Conservation (phyloP, 2,888 invertebrate species). For the Cyaniris semiargus region DNA sequence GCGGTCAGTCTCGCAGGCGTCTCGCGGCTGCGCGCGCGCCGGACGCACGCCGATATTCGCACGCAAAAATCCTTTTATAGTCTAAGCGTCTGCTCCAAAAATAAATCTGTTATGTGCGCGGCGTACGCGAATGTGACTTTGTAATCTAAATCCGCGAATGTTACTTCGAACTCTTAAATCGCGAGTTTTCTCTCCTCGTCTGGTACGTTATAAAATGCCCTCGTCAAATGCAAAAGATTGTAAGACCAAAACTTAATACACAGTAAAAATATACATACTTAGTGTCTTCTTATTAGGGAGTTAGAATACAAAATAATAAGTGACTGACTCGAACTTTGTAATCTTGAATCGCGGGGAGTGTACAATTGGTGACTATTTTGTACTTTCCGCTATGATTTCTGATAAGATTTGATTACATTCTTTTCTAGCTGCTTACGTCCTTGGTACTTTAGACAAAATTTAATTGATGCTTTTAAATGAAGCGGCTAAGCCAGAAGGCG, state of each 20-base stretch:
- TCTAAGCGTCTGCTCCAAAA: slow-evolving; percentile 54
- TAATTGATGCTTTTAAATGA: not conserved
- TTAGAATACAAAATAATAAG: not conserved
- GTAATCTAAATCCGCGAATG: not conserved
- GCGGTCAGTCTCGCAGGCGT: slow-evolving; percentile 43
- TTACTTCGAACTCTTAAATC: not conserved
- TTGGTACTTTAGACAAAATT: not conserved
- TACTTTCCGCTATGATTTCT: slow-evolving; percentile 7
- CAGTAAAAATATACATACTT: too few species aligned
- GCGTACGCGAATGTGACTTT: slow-evolving; percentile 30
- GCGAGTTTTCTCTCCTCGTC: not conserved
- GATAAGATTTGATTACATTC: slow-evolving; percentile 3
- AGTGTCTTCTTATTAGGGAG: too few species aligned
- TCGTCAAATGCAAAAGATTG: too few species aligned
- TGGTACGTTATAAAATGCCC: not conserved
- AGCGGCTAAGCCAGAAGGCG: too few species aligned
- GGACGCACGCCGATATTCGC: slow-evolving; percentile 65
- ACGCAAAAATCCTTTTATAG: slow-evolving; percentile 58
- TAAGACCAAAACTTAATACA: not conserved
- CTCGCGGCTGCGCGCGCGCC: slow-evolving; percentile 64
- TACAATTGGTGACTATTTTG: slow-evolving; percentile 31
- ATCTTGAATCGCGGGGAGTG: slow-evolving; percentile 15
- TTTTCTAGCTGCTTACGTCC: not conserved
- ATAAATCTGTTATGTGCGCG: slow-evolving; percentile 48
- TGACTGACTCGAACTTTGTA: slow-evolving; percentile 21